Percentiles rank a stretch among this genome's conserved stretches.
Evolutionary conservation across 2,888 invertebrate species (phyloP).

Genomic region (Galerucella pusilla): DNA sequence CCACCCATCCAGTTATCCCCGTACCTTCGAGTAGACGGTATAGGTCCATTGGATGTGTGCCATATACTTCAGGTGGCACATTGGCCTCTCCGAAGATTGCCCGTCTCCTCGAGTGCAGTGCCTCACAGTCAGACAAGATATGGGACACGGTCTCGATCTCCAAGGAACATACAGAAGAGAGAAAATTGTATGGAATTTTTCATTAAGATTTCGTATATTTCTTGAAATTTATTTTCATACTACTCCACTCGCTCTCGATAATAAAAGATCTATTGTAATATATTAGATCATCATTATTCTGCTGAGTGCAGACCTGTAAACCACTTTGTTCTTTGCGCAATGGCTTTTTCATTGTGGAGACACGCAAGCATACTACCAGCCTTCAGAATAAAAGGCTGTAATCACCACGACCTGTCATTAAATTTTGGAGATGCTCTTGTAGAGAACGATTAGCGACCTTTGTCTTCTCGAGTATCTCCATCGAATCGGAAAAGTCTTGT

Average conservation of each 20-base stretch:
- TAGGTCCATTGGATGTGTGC: no score
- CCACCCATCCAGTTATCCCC: no score
- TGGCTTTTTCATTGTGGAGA: conserved; percentile 57
- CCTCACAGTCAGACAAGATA: no score
- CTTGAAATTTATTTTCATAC: neutral
- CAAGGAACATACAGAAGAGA: no score
- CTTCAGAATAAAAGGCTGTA: conserved; percentile 36
- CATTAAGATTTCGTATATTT: neutral
- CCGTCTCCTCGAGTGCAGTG: no score
- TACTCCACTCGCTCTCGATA: neutral
- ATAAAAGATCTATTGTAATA: neutral
- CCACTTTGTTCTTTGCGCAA: conserved; percentile 53
- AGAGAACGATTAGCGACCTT: conserved; percentile 43
- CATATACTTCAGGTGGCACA: no score
- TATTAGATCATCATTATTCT: neutral
- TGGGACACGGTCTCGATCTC: no score
- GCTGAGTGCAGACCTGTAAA: neutral
- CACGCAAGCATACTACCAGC: conserved; percentile 54
- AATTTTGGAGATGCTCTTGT: conserved; percentile 40
- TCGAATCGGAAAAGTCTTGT: conserved; percentile 38
- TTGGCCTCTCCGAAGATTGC: no score
- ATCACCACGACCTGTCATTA: conserved; percentile 44
- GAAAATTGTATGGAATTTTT: no score
- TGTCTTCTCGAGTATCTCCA: conserved; percentile 38
- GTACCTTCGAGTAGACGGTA: no score